Evolutionary conservation across 2,797 vertebrate genomes (phyloP).

Genomic region (Acomys russatus): DNA sequence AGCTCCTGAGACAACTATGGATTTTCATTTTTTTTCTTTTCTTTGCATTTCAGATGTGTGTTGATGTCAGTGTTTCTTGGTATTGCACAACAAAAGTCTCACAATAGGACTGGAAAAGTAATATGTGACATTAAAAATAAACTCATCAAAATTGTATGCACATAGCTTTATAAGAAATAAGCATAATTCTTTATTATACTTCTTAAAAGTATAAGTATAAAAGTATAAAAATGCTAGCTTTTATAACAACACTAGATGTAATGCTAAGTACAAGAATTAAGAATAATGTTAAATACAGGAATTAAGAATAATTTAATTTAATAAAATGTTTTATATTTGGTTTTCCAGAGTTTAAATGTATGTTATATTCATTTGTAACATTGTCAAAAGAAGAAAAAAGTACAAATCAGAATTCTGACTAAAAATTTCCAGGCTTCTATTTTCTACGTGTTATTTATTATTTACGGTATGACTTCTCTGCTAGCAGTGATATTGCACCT

Average conservation of each 20-base stretch:
- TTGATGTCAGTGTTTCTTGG: background rate
- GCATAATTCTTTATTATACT: background rate
- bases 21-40: background rate
- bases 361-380: background rate
- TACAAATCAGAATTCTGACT: background rate
- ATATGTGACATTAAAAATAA: background rate
- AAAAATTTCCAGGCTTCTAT: background rate
- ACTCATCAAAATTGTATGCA: background rate
- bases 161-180: background rate
- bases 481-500: background rate
- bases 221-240: background rate
- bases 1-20: background rate
- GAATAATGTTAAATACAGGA: too few relatives aligned
- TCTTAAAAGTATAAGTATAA: too few relatives aligned
- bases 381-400: background rate
- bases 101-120: background rate
- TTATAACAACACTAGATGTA: background rate
- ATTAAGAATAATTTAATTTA: background rate
- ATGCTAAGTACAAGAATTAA: background rate
- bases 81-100: background rate
- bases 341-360: background rate
- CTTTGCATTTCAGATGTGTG: background rate
- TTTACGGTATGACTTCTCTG: background rate
- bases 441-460: background rate
- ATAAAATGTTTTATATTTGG: constrained; percentile 18